Base-by-base conservation (phyloP, 1,140 invertebrate species). In the Heterodera schachtii region DNA sequence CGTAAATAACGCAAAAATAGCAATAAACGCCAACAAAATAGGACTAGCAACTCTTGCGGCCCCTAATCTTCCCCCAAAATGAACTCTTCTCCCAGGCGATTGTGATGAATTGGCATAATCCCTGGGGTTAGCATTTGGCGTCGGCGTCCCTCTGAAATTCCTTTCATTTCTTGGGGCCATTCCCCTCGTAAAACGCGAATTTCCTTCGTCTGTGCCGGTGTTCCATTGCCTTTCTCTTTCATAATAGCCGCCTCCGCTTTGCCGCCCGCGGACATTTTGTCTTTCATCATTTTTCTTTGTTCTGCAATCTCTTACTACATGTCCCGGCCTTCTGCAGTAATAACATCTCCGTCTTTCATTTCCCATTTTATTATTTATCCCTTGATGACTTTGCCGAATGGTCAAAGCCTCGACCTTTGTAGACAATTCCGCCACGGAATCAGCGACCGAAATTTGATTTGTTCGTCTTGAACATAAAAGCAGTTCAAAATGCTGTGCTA, bases 401-500 rank as follows among this genome's bases (percentile, higher is more conserved):
- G 57, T 13, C 16, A 60, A 60, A 8, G 57, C 57, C 57, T 60
- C 57, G 5, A 60, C 57, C 13, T 60, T 60, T 16, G 57, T 60
- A 3, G 57, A 9, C 7, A 73, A 47, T 73, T 73, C 52, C 5
- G 46, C 31, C 2, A 52, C 19, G n/a, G 52, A 8, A 41, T 73
- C 31, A 7, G 31, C 73, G 7, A 73, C 73, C n/a, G 73, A 73
- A 73, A 73, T 73, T 21, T 73, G 46, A 8, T 8, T 73, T 5
- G n/a, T 6, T 41, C 31, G 31, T 21, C 73, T 3, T 8, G 73
- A 31, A 2, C 3, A 5, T 7, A 73, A 52, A 6, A 73, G 73
- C n/a, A 73, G 6, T 41, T 73, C 31, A 41, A 49, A 73, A 73
- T 73, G n/a, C 7, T 73, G 73, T 5, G 73, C 73, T 7, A 73